A percentile compares a stretch with the other conserved stretches of the same genome.
These are phyloP conservation scores for Macaria notata DNA, from an alignment of 2,888 invertebrate species.

Conservation along the genomic window DNA sequence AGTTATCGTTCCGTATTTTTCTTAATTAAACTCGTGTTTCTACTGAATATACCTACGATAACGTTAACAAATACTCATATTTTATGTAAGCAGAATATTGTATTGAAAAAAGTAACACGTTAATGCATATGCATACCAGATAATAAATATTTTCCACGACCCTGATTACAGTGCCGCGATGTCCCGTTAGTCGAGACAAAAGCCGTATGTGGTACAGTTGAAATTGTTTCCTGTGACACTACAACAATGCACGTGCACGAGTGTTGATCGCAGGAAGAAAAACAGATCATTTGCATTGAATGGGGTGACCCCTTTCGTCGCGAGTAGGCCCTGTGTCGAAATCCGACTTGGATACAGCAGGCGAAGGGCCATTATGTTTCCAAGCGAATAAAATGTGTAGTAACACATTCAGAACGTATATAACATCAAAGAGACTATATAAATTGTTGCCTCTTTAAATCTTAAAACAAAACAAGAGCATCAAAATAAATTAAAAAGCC, in stretches of 20 bases:
- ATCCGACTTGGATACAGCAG: background rate
- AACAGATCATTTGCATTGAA: conserved; percentile 64
- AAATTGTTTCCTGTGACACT: conserved; percentile 57
- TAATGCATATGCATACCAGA: too few relatives aligned
- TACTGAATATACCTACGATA: too few relatives aligned
- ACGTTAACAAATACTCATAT: too few relatives aligned
- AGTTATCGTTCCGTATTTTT: conserved; percentile 1
- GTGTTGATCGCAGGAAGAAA: conserved; percentile 46
- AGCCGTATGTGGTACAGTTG: conserved; percentile 51
- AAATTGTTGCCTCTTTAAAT: too few relatives aligned
- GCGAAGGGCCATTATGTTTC: too few relatives aligned
- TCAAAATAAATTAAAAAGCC: background rate
- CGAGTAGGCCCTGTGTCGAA: conserved; percentile 34
- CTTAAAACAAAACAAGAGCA: background rate
- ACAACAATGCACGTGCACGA: conserved; percentile 49
- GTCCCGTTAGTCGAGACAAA: conserved; percentile 61
- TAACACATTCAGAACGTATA: too few relatives aligned
- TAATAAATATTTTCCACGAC: conserved; percentile 26
- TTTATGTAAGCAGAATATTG: too few relatives aligned
- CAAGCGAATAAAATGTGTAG: too few relatives aligned
- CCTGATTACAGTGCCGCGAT: conserved; percentile 53
- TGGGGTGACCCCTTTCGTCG: conserved; percentile 34
- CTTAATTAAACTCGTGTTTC: background rate
- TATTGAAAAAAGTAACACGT: too few relatives aligned
- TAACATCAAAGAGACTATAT: too few relatives aligned